Percentiles rank a stretch among this genome's conserved stretches.
These are phyloP conservation scores for Alectura lathami DNA, from an alignment of 2,113 vertebrate genomes.

Conservation along the genomic window DNA sequence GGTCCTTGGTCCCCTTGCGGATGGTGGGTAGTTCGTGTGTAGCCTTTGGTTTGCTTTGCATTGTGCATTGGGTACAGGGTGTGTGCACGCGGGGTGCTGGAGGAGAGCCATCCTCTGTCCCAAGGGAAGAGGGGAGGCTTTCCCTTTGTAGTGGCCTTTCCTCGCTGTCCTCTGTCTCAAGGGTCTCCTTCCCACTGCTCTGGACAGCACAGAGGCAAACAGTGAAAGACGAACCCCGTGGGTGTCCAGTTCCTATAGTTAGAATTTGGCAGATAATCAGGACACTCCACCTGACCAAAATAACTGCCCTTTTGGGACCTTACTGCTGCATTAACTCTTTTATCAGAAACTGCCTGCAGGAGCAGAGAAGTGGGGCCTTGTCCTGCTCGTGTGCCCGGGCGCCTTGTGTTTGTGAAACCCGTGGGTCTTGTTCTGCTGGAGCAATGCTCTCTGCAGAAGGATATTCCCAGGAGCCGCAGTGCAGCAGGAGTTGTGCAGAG, in stretches of 20 bases:
- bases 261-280: constrained; percentile 34
- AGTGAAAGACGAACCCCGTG: constrained; percentile 9
- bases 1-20: neutral
- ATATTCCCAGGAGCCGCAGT: neutral
- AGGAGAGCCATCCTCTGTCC: neutral
- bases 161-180: neutral
- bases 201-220: neutral
- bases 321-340: neutral
- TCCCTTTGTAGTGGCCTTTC: neutral
- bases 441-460: fast-evolving
- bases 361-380: neutral
- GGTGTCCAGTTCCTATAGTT: constrained; percentile 55
- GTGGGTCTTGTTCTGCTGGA: neutral
- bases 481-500: neutral
- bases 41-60: no score
- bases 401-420: fast-evolving
- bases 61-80: neutral
- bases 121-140: neutral
- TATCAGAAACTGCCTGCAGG: neutral
- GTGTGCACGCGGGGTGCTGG: neutral
- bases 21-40: no score
- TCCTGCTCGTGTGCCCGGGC: neutral
- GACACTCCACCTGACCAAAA: neutral
- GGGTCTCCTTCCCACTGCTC: neutral
- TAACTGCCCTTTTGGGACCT: constrained; percentile 54